phyloP scores from a whole-genome alignment of 2,888 invertebrate species.

The Thymelicus acteon region DNA sequence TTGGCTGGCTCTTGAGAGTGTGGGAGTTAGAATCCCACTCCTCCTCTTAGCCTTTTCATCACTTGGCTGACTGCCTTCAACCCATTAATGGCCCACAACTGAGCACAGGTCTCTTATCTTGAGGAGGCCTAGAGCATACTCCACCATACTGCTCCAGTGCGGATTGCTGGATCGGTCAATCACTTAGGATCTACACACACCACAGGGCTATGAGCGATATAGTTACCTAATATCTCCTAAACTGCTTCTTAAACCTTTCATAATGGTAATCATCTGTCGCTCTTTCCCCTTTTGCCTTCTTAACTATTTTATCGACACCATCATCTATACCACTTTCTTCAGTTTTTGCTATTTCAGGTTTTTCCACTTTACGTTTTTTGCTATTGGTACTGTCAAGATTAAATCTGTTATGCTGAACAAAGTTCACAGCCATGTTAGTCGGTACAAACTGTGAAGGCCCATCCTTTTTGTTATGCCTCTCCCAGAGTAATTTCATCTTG shows the following conservation, averaged over 20 bases:
- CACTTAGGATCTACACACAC: too few relatives aligned
- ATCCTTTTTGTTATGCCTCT: conserved; percentile 95
- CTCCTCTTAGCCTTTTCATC: too few relatives aligned
- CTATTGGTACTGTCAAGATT: conserved; percentile 91
- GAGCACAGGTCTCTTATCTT: too few relatives aligned
- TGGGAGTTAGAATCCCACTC: too few relatives aligned
- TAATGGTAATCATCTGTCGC: conserved; percentile 99
- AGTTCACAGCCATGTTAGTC: conserved; percentile 99
- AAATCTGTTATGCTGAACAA: conserved; percentile 98
- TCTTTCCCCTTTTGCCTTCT: conserved; percentile 91
- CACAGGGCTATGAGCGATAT: too few relatives aligned
- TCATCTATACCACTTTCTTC: conserved; percentile 71
- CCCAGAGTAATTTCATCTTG: conserved; percentile 95
- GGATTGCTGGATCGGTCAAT: too few relatives aligned
- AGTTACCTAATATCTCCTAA: conserved; percentile 88
- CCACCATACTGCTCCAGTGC: too few relatives aligned
- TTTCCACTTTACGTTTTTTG: conserved; percentile 86
- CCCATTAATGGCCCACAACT: too few relatives aligned
- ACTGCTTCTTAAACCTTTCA: conserved; percentile 98
- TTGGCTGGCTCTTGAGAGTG: too few relatives aligned
- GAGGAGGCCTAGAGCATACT: too few relatives aligned
- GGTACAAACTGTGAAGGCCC: conserved; percentile 98
- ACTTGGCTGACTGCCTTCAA: too few relatives aligned
- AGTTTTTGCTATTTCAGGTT: conserved; percentile 72
- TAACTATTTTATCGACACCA: conserved; percentile 82